Base-by-base conservation (phyloP, 2,888 invertebrate species). In the Rotaria socialis region DNA sequence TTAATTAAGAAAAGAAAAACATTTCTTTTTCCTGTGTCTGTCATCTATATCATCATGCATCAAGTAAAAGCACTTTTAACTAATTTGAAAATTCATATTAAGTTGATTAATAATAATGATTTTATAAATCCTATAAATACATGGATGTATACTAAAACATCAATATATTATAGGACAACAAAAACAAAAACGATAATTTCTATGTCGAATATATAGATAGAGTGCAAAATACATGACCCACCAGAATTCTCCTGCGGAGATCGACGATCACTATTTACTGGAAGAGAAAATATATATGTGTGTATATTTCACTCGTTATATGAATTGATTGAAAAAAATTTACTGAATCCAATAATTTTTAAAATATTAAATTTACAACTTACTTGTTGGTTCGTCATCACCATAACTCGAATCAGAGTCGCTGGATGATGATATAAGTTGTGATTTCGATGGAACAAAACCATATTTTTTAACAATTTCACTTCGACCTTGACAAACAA, bases 401-500 rank as follows among this genome's bases (percentile, higher is more conserved):
- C 10, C n/a, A 8, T 47, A 80, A 80, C 80, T 80, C 80, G 47
- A 80, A 2, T 80, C 47, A n/a, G 80, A 47, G n/a, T 80, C 43
- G 14, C 80, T 80, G 0, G 80, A 80, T 7, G 47, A 47, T n/a
- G 80, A n/a, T 47, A 80, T n/a, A 14, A 80, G n/a, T 47, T 80
- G 80, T 8, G 80, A 19, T 47, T 80, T 80, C 16, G 80, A 80
- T n/a, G 80, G 80, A 80, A 80, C n/a, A 80, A 80, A 80, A 24
- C 80, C 80, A 80, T 80, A 80, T 47, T 80, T 80, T 80, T 47
- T 43, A 11, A 80, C 47, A 14, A 47, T 41, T 35, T 80, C 80
- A 74, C 55, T 86, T 85, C 86, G 88, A 90, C 91, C 80, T 80
- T 14, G 11, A 80, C 10, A n/a, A 47, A n/a, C 14, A 43, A 2